A percentile compares a stretch with the other conserved stretches of the same genome.
Evolutionary conservation across 2,888 invertebrate species (phyloP).

Genomic region (Drosophila dives): DNA sequence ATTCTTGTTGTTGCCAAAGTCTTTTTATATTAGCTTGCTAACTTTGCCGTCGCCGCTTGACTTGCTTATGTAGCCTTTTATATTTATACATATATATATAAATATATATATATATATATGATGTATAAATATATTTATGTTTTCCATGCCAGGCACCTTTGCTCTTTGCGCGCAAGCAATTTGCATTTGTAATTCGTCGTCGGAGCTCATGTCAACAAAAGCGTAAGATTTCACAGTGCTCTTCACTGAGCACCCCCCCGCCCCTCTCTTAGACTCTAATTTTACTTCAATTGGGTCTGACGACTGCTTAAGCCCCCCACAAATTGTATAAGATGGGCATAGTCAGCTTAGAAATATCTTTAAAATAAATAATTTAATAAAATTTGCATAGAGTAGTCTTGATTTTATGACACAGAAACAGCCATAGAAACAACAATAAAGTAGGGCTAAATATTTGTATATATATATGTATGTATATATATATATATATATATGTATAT

Average conservation of each 20-base stretch:
- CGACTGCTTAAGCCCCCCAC: slow-evolving; percentile 38
- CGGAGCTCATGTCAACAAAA: slow-evolving; percentile 76
- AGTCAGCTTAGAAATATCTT: neutral
- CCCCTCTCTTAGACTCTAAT: slow-evolving; percentile 69
- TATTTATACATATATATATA: neutral
- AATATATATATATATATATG: neutral
- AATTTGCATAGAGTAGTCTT: neutral
- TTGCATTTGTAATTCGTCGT: slow-evolving; percentile 79
- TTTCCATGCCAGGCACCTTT: slow-evolving; percentile 17
- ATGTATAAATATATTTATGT: neutral
- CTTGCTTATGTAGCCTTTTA: slow-evolving; percentile 34
- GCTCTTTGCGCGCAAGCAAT: slow-evolving; percentile 62
- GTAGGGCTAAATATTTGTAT: neutral
- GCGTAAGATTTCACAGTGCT: slow-evolving; percentile 66
- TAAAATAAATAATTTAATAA: neutral
- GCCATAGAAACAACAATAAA: neutral
- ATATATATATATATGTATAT: too few species aligned
- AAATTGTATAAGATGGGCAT: neutral
- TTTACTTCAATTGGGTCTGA: slow-evolving; percentile 63
- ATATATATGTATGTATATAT: too few species aligned
- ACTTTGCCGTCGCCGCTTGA: slow-evolving; percentile 45
- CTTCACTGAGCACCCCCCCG: slow-evolving; percentile 50
- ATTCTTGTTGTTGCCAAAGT: slow-evolving; percentile 61
- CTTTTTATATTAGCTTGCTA: slow-evolving; percentile 77
- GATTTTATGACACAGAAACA: neutral